A percentile compares a stretch with the other conserved stretches of the same genome.
Evolutionary conservation across 2,113 vertebrate species (phyloP).

Genomic region (Ictalurus furcatus): DNA sequence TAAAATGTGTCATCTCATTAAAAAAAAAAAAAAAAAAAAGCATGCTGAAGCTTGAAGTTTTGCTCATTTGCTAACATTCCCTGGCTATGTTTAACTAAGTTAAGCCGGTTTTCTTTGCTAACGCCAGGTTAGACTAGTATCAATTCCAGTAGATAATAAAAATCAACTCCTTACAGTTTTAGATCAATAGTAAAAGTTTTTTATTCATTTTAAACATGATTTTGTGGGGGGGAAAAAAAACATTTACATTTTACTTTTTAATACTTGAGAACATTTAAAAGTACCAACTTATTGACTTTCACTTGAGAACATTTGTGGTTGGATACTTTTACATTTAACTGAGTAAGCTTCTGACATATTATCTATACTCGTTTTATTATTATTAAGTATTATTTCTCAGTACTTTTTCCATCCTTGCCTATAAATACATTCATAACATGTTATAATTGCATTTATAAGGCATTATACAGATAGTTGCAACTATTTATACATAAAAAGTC

Average conservation of each 20-base stretch:
- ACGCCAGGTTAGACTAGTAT: neutral
- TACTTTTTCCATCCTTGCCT: neutral
- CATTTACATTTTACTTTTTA: neutral
- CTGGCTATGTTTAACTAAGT: neutral
- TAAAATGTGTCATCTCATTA: neutral
- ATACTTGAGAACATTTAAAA: neutral
- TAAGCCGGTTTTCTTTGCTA: neutral
- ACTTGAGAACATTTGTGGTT: neutral
- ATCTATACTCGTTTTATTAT: too few relatives aligned
- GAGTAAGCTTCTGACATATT: neutral
- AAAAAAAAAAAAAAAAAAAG: neutral
- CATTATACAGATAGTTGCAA: neutral
- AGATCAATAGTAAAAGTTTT: neutral
- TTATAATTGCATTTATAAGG: constrained; percentile 1
- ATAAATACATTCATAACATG: neutral
- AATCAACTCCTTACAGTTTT: neutral
- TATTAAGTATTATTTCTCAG: neutral
- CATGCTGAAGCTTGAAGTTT: neutral
- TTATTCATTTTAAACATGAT: too few relatives aligned
- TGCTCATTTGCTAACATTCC: neutral
- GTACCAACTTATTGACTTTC: neutral
- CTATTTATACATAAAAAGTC: neutral
- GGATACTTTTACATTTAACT: neutral
- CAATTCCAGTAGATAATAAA: neutral
- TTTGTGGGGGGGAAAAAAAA: neutral